Evolutionary conservation across 2,113 vertebrate genomes (phyloP).

Genomic region (Psophia crepitans): DNA sequence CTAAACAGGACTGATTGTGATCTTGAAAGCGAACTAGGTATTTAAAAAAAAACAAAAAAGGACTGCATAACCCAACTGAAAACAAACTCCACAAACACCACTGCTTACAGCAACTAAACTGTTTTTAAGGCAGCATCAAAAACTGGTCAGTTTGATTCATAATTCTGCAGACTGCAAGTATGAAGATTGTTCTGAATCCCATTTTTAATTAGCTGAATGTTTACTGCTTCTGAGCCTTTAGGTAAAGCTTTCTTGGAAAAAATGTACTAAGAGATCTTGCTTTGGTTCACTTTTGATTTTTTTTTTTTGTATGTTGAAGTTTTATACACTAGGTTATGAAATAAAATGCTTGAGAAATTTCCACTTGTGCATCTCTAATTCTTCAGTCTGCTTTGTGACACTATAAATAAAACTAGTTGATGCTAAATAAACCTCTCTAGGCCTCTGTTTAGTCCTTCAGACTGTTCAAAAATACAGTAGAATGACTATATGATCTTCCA

Average conservation of each 20-base stretch:
- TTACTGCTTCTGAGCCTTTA: constrained; percentile 53
- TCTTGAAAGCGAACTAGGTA: background rate
- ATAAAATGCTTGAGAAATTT: constrained; percentile 53
- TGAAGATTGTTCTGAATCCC: background rate
- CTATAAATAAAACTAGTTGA: background rate
- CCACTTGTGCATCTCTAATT: background rate
- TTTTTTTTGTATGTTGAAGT: constrained; percentile 46
- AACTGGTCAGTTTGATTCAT: background rate
- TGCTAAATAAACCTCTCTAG: background rate
- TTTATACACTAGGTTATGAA: constrained; percentile 52
- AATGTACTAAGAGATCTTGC: background rate
- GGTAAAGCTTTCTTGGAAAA: constrained; percentile 18
- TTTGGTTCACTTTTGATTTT: background rate
- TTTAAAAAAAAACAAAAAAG: background rate
- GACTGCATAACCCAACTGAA: background rate
- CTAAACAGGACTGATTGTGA: constrained; percentile 43
- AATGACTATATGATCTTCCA: background rate
- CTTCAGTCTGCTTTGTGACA: background rate
- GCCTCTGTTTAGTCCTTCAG: background rate
- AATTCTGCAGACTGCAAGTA: background rate
- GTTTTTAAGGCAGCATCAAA: background rate
- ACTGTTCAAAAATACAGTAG: background rate
- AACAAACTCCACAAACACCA: background rate
- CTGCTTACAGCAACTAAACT: background rate
- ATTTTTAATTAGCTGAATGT: constrained; percentile 13